phyloP scores from a whole-genome alignment of 2,113 vertebrate species.

The Thomomys bottae region DNA sequence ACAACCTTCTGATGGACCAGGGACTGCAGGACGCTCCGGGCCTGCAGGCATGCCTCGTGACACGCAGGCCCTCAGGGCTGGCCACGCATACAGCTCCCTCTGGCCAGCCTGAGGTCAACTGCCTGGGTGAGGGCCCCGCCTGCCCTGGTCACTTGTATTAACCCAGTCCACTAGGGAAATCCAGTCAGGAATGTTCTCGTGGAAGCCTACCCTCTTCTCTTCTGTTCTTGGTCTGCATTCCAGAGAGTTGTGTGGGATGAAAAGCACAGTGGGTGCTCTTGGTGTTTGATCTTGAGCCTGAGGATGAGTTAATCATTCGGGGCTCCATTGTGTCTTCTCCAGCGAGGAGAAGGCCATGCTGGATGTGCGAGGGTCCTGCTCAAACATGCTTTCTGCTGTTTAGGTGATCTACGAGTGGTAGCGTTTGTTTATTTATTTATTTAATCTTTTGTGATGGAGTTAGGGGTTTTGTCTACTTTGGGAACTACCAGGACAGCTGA shows the following conservation, averaged over 20 bases:
- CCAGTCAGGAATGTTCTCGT: background rate
- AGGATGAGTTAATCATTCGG: background rate
- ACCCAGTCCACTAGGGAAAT: background rate
- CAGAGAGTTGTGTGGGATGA: background rate
- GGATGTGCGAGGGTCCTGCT: background rate
- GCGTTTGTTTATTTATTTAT: background rate
- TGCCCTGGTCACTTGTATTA: background rate
- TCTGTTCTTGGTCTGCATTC: background rate
- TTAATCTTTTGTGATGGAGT: background rate
- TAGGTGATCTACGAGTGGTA: background rate
- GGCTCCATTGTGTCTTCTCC: background rate
- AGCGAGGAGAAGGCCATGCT: background rate
- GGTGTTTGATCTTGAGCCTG: background rate
- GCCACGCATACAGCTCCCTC: no score
- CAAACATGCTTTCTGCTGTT: background rate
- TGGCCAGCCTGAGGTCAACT: no score
- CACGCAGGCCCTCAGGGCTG: no score
- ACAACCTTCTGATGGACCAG: no score
- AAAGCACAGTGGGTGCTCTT: background rate
- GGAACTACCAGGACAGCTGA: background rate
- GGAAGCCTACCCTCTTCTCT: background rate
- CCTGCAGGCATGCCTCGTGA: accelerated
- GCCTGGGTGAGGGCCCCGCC: no score
- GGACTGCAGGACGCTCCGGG: accelerated
- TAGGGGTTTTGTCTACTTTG: background rate